Base-by-base conservation (phyloP, 2,797 vertebrate species). In the Diceros bicornis region DNA sequence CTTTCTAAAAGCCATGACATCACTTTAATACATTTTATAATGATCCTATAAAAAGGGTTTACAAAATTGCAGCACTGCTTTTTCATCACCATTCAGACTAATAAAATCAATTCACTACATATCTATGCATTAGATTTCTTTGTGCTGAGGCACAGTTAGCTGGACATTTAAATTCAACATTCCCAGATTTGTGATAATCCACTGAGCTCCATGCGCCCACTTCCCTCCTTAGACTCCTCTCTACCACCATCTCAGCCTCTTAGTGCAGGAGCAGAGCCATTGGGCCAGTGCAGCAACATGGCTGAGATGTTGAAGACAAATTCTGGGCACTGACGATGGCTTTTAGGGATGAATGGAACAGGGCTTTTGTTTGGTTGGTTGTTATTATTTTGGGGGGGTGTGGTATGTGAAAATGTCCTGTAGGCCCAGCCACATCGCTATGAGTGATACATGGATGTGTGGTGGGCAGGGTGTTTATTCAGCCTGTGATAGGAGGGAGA, bases 31-130 rank as follows among this genome's bases (percentile, higher is more conserved):
- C 34, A 68, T 29, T 85, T 93, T 66, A 93, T 62, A 81, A 94
- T 20, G 66, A 95, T 3, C 11, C 34, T 84, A 3, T 84, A 87
- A 41, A 81, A 50, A 87, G 55, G n/a, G 69, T 72, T 93, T 68
- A 81, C 1, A 16, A 69, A 96, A 77, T 59, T 62, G 41, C 34
- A 95, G 57, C 27, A 32, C 37, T 44, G 32, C 47, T 93, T 68
- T 82, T 81, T 89, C 68, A 84, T 74, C 66, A 94, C 32, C 47
- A 77, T 86, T 64, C n/a, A 83, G 83, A 96, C 59, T 87, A 95
- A 79, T 41, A 88, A 92, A 83, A 87, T 29, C 44, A 79, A 57
- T 27, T 81, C 6, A 17, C n/a, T 57, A 78, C 14, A 44, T 16
- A 75, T 37, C 32, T n/a, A 57, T 50, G 41, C 18, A 18, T 52